Evolutionary conservation across 1,140 invertebrate genomes (phyloP), one percentile per base, ranked within the genome.

Genomic region (Achatina immaculata): DNA sequence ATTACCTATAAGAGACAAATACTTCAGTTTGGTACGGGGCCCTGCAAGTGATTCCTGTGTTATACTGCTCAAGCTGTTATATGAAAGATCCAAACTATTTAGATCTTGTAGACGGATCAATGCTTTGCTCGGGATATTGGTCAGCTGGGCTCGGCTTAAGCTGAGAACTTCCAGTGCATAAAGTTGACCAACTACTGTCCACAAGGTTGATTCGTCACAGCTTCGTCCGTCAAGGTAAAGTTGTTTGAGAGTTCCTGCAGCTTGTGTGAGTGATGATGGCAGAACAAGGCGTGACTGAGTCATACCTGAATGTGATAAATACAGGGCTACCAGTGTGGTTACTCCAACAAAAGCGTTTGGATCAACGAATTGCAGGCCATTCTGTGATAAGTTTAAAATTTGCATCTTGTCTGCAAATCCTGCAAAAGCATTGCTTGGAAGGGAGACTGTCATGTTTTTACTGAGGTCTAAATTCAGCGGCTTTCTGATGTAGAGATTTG

Each of bases 21-120:
- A 14, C 11, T 28, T 73, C 38, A 73, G 31, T 11, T 6, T 19
- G 28, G 1, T 43, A 19, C 71, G 71, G 38, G 71, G 71, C 21
- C 42, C 71, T 28, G 43, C 71, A 73, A 73, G 43, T 16, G 28
- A 11, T 1, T 9, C 71, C 42, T 69, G 68, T 69, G 42, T 69
- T 40, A 69, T 3, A n/a, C 3, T 21, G 6, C 24, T 48, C 40
- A 73, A 34, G 28, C 38, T 28, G 24, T 69, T 69, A 69, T 69
- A n/a, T 14, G 38, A 43, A 34, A 73, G 16, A n/a, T 73, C 71
- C 1, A 73, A 43, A n/a, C 1, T 6, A 9, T 34, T 43, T 6
- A 73, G 71, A 45, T 43, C 34, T n/a, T 4, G 31, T 31, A 73
- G 40, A 24, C 48, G 31, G 28, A 24, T 28, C 40, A 73, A 36